Evolutionary conservation across 2,888 invertebrate genomes (phyloP), one percentile per base, ranked within the genome.

Genomic region (Abrostola tripartita): DNA sequence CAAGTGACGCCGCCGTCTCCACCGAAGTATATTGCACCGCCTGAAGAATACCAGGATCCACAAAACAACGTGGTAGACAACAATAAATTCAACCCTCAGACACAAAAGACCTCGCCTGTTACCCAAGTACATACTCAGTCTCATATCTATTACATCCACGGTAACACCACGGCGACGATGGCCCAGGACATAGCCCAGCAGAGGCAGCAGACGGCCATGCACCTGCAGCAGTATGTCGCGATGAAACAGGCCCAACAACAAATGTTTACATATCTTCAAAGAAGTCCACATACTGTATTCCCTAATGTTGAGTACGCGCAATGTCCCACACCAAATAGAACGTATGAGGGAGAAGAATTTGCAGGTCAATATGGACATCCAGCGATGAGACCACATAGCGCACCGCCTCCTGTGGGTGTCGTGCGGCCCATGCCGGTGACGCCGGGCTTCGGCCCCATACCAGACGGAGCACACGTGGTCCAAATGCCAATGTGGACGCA

Each of bases 211-310:
- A 95, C 95, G 0, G 94, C 93, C 0, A 85, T 95, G 58, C 94
- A 95, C 53, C 79, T 95, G 57, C 95, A 95, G 79, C 95, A 95
- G 63, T 95, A 95, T 71, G 95, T 95, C 0, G 95, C 95, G 0
- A 95, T 95, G 95, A 95, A 95, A 68, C 95, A 95, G 83, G 95
- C 95, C 0, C 95, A 95, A 73, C 95, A 95, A 66, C 94, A 94
- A 67, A 93, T 95, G 93, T 93, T 90, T 62, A 85, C 89, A 0
- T 95, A 93, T 77, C 81, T 93, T 44, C 94, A 94, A 74, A 83
- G 94, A 71, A 89, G 91, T 44, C 92, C 94, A 0, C 92, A 93
- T 57, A 92, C 93, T 0, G 92, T 93, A n/a, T 93, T 90, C 57
- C 93, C 94, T 0, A 91, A 89, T 62, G 86, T 90, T 8, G 92